Evolutionary conservation across 2,113 vertebrate genomes (phyloP).

Genomic region (Chionis minor): DNA sequence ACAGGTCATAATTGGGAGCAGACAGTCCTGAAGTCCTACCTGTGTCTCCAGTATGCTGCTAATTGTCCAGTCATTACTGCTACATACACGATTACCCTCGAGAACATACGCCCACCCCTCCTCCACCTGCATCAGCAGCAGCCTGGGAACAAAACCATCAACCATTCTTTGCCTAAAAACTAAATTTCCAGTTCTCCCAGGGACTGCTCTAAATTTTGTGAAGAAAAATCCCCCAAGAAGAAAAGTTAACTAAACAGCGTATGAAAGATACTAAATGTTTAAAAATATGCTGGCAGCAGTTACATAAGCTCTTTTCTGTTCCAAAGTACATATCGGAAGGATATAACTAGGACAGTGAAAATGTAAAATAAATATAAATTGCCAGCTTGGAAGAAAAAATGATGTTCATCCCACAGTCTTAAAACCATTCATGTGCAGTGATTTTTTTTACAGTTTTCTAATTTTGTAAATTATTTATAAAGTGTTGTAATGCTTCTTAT

Average conservation of each 20-base stretch:
- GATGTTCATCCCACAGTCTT: slow-evolving; percentile 66
- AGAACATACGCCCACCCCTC: not conserved
- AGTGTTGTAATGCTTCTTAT: slow-evolving; percentile 79
- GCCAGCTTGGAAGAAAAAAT: slow-evolving; percentile 61
- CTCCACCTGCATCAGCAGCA: not conserved
- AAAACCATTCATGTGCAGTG: slow-evolving; percentile 70
- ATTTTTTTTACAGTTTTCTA: slow-evolving; percentile 79
- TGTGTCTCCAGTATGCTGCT: not conserved
- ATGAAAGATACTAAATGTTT: slow-evolving; percentile 68
- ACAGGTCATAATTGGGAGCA: not conserved
- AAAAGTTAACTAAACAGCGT: slow-evolving; percentile 53
- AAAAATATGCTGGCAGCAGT: slow-evolving; percentile 50
- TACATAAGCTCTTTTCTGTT: slow-evolving; percentile 48
- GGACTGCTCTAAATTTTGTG: slow-evolving; percentile 66
- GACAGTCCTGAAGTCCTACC: not conserved
- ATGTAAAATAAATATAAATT: slow-evolving; percentile 65
- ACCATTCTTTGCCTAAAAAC: slow-evolving; percentile 35
- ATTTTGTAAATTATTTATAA: slow-evolving; percentile 82
- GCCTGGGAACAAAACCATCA: slow-evolving; percentile 35
- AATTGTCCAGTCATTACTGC: not conserved
- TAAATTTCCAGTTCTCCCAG: slow-evolving; percentile 56
- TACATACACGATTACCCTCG: not conserved
- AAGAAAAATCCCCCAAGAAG: slow-evolving; percentile 57
- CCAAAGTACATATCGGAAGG: slow-evolving; percentile 52
- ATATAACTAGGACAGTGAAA: slow-evolving; percentile 66